phyloP scores from a whole-genome alignment of 2,113 vertebrate species.

The Ceuthmochares aereus region DNA sequence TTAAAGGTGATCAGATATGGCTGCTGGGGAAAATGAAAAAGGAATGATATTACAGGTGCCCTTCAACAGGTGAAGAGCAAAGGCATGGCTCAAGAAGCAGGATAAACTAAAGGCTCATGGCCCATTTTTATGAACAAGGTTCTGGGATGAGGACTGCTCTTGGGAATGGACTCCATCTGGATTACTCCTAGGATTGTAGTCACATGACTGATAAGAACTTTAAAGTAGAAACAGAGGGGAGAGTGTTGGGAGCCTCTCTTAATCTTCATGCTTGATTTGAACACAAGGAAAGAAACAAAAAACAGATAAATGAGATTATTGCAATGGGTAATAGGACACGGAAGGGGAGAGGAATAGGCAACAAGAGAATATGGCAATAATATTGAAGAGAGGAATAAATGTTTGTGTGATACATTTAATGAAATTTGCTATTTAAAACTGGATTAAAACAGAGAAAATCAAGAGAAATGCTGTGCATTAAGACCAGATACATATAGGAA shows the following conservation, averaged over 20 bases:
- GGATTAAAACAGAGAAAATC: slow-evolving; percentile 65
- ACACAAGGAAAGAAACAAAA: not conserved
- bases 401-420: slow-evolving; percentile 50
- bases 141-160: not conserved
- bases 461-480: slow-evolving; percentile 52
- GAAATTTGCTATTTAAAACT: slow-evolving; percentile 61
- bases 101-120: not conserved
- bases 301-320: slow-evolving; percentile 43
- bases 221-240: not conserved
- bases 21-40: not conserved
- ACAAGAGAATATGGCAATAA: slow-evolving; percentile 55
- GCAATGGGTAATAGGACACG: slow-evolving; percentile 39
- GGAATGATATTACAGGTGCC: not conserved
- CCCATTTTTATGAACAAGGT: not conserved
- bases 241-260: not conserved
- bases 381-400: slow-evolving; percentile 39
- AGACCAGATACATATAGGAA: slow-evolving; percentile 36
- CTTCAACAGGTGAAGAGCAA: not conserved
- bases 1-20: not conserved
- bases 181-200: not conserved
- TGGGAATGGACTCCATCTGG: not conserved
- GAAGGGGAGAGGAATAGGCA: slow-evolving; percentile 51
- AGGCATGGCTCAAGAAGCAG: not conserved
- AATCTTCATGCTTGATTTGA: not conserved
- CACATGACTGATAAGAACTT: not conserved